Percentiles rank a stretch among this genome's conserved stretches.
Evolutionary conservation across 2,113 vertebrate species (phyloP).

Genomic region (Pterocles burchelli): DNA sequence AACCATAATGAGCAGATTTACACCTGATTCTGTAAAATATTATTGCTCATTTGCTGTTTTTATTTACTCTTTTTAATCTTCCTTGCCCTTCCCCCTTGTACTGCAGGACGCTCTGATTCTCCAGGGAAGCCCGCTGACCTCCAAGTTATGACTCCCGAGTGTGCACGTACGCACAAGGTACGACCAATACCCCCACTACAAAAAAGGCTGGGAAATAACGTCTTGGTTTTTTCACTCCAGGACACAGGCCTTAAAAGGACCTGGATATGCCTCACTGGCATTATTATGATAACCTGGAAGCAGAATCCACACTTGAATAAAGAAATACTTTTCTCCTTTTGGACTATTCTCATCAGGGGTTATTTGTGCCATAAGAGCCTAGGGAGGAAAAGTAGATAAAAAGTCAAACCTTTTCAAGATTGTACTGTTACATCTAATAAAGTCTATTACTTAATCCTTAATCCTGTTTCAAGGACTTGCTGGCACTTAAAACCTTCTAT

Average conservation of each 20-base stretch:
- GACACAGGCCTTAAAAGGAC: not conserved
- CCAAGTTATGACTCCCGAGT: fast-evolving
- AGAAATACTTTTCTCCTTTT: not conserved
- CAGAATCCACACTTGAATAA: not conserved
- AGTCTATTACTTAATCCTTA: not conserved
- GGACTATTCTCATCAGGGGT: not conserved
- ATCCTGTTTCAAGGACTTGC: not conserved
- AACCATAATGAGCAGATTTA: not conserved
- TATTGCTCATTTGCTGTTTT: not conserved
- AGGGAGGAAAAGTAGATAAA: not conserved
- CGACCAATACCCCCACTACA: not conserved
- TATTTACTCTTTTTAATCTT: not conserved
- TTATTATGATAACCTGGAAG: not conserved
- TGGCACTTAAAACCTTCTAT: not conserved
- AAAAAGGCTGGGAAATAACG: not conserved
- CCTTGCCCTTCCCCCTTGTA: not conserved
- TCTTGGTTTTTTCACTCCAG: not conserved
- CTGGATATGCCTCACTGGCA: not conserved
- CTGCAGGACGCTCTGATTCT: not conserved
- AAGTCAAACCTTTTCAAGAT: not conserved
- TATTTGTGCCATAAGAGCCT: not conserved
- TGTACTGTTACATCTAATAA: not conserved
- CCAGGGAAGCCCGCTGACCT: not conserved
- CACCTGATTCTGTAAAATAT: not conserved
- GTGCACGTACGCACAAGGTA: not conserved